Evolutionary conservation across 1,140 invertebrate species (phyloP).

Genomic region (Aethina tumida): DNA sequence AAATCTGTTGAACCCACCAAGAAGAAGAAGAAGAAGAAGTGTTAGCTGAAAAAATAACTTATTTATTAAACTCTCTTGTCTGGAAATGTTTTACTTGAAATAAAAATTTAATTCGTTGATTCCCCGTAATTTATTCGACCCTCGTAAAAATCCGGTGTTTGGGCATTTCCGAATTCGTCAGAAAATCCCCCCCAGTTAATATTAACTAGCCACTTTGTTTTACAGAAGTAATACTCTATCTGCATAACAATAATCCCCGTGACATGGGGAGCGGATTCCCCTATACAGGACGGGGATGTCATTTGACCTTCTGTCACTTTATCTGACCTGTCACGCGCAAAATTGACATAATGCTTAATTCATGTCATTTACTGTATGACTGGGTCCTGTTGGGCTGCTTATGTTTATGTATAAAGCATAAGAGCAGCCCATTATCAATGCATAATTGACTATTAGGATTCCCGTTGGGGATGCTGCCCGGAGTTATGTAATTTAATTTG

Average conservation of each 20-base stretch:
- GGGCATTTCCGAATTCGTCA: too few species aligned
- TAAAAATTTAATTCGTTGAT: too few species aligned
- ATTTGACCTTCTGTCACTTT: slow-evolving; percentile 35
- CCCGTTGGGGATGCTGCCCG: slow-evolving; percentile 7
- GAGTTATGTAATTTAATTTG: slow-evolving; percentile 21
- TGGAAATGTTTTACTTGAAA: too few species aligned
- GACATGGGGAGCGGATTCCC: slow-evolving; percentile 11
- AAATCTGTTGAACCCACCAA: too few species aligned
- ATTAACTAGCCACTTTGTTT: too few species aligned
- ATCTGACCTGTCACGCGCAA: slow-evolving; percentile 31
- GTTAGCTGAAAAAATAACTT: too few species aligned
- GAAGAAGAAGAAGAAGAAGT: too few species aligned
- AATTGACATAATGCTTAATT: slow-evolving; percentile 37
- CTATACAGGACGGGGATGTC: slow-evolving; percentile 21
- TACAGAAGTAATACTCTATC: slow-evolving; percentile 1
- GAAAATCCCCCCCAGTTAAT: too few species aligned
- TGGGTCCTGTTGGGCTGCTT: slow-evolving; percentile 15
- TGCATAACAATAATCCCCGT: slow-evolving; percentile 6
- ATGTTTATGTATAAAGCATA: slow-evolving; percentile 23
- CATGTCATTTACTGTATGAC: slow-evolving; percentile 29
- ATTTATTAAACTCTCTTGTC: too few species aligned
- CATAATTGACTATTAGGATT: slow-evolving; percentile 28
- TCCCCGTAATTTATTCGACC: too few species aligned
- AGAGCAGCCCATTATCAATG: slow-evolving; percentile 22
- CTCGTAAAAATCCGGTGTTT: too few species aligned